These are phyloP conservation scores for Drosophila grimshawi DNA, from an alignment of 1,140 invertebrate genomes.

Conservation along the genomic window DNA sequence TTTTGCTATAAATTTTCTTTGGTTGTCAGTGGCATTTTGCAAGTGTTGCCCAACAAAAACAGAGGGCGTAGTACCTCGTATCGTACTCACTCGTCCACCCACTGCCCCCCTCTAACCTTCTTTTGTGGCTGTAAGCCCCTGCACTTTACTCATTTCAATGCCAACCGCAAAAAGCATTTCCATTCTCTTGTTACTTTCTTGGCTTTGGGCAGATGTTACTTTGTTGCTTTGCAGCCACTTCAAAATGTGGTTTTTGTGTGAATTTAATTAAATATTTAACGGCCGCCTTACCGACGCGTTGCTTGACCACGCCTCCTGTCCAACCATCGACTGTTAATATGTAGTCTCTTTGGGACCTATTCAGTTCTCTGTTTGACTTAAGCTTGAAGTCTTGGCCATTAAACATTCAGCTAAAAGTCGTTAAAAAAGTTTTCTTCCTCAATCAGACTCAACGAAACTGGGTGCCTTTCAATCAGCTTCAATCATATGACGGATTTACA, in stretches of 20 bases:
- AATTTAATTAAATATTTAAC: conserved; percentile 82
- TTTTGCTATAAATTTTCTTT: conserved; percentile 81
- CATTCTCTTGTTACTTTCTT: conserved; percentile 72
- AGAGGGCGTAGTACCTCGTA: not conserved
- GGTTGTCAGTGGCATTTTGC: conserved; percentile 79
- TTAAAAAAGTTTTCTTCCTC: not conserved
- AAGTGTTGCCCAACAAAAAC: conserved; percentile 48
- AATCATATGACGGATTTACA: not conserved
- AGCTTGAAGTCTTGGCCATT: conserved; percentile 3
- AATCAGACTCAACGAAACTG: not conserved
- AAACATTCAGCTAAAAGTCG: not conserved
- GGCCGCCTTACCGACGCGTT: conserved; percentile 11
- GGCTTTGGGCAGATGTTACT: conserved; percentile 34
- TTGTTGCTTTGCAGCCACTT: conserved; percentile 29
- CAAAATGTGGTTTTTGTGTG: conserved; percentile 64
- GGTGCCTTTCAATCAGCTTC: conserved; percentile 10
- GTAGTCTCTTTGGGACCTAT: conserved; percentile 5
- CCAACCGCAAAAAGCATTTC: conserved; percentile 74
- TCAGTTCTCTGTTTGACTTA: conserved; percentile 15
- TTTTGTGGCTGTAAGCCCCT: conserved; percentile 2
- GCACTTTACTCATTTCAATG: conserved; percentile 74
- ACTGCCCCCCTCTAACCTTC: not conserved
- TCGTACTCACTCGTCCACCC: not conserved
- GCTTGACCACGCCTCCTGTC: conserved; percentile 6
- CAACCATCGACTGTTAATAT: too few relatives aligned